These are phyloP conservation scores for Phyllotreta cruciferae DNA, from an alignment of 2,888 invertebrate genomes.

Conservation along the genomic window DNA sequence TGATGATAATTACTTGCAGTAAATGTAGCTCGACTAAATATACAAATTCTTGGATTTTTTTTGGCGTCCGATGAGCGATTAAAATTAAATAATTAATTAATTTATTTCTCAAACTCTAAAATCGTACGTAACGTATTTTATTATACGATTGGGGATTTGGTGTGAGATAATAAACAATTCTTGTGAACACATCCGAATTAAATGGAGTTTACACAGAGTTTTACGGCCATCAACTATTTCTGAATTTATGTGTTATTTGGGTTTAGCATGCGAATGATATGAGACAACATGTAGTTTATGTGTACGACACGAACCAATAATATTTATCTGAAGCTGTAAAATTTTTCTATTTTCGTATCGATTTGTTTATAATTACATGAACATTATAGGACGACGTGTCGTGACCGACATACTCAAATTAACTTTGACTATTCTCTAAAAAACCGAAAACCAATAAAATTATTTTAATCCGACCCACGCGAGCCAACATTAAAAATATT, in stretches of 20 bases:
- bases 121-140: constrained; percentile 9
- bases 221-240: constrained; percentile 36
- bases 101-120: constrained; percentile 6
- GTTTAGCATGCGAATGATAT: constrained; percentile 38
- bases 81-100: not conserved
- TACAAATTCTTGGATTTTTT: too few relatives aligned
- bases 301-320: constrained; percentile 32
- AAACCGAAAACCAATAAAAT: not conserved
- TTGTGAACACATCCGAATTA: constrained; percentile 31
- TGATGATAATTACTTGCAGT: too few relatives aligned
- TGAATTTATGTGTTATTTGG: constrained; percentile 39
- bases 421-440: not conserved
- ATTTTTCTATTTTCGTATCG: constrained; percentile 34
- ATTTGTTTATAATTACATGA: constrained; percentile 29
- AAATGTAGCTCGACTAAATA: too few relatives aligned
- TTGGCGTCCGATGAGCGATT: too few relatives aligned
- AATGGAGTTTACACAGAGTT: constrained; percentile 35
- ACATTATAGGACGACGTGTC: constrained; percentile 18
- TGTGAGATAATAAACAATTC: constrained; percentile 34
- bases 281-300: constrained; percentile 39
- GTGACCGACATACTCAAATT: constrained; percentile 9
- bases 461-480: not conserved
- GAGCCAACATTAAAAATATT: not conserved
- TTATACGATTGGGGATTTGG: constrained; percentile 9
- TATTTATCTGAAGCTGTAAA: constrained; percentile 32